phyloP scores from a whole-genome alignment of 2,113 vertebrate species.

The Stictonetta naevosa region DNA sequence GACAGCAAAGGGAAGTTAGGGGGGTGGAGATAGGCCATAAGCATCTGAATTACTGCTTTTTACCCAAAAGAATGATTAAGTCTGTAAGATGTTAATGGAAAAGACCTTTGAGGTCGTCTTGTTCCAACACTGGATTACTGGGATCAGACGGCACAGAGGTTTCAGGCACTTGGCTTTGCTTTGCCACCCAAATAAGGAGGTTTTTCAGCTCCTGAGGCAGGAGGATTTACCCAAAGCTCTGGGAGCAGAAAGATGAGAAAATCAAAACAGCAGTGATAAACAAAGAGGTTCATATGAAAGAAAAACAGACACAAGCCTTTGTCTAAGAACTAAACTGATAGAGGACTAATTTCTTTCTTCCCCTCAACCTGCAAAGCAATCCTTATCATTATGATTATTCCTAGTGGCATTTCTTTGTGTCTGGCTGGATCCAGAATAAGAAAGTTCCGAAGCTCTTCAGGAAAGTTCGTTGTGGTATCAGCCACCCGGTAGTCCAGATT shows the following conservation, averaged over 20 bases:
- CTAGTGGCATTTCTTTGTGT: not conserved
- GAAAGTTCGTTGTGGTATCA: not conserved
- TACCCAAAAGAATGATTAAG: not conserved
- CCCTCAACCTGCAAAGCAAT: not conserved
- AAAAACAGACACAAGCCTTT: not conserved
- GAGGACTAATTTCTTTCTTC: not conserved
- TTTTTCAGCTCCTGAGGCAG: not conserved
- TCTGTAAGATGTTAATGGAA: not conserved
- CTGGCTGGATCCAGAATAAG: not conserved
- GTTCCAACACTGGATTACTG: not conserved
- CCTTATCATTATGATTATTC: not conserved
- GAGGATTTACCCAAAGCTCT: constrained; percentile 12
- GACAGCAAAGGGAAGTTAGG: not conserved
- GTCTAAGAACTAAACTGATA: not conserved
- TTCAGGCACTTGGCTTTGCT: not conserved
- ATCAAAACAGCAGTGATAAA: not conserved
- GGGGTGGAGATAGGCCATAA: not conserved
- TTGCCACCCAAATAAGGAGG: constrained; percentile 12
- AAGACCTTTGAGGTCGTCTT: not conserved
- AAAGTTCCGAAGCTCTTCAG: not conserved
- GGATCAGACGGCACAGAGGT: not conserved
- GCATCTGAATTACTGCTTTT: not conserved
- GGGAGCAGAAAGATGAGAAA: not conserved
- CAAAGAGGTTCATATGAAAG: not conserved
- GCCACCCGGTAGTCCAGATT: not conserved